Percentiles rank a stretch among this genome's conserved stretches.
phyloP scores from a whole-genome alignment of 2,113 vertebrate genomes.

The Pomatostomus ruficeps region DNA sequence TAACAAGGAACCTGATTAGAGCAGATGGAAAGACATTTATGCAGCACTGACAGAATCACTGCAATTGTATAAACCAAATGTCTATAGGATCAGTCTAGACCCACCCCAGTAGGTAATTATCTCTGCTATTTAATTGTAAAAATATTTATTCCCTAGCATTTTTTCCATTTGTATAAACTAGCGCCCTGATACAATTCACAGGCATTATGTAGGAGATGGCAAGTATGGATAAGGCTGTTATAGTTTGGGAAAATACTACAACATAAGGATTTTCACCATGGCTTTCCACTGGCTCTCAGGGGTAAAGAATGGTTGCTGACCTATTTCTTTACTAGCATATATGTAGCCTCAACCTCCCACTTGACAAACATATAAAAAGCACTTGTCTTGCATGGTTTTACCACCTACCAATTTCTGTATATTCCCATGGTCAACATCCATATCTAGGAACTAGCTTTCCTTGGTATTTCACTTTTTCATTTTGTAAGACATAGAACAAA shows the following conservation, averaged over 20 bases:
- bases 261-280: not conserved
- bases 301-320: not conserved
- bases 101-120: not conserved
- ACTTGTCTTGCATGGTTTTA: not conserved
- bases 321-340: not conserved
- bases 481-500: not conserved
- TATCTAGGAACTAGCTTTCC: not conserved
- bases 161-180: not conserved
- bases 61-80: not conserved
- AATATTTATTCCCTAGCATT: not conserved
- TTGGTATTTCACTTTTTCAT: not conserved
- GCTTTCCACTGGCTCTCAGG: not conserved
- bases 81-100: not conserved
- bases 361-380: not conserved
- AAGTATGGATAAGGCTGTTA: not conserved
- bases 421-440: not conserved
- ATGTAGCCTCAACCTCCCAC: not conserved
- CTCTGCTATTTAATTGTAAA: not conserved
- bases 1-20: not conserved
- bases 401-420: not conserved
- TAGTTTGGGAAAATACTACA: not conserved
- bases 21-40: not conserved
- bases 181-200: accelerated
- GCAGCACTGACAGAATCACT: not conserved
- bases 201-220: not conserved